Conservation (phyloP, 2,113 vertebrate genomes). For the Micromys minutus region DNA sequence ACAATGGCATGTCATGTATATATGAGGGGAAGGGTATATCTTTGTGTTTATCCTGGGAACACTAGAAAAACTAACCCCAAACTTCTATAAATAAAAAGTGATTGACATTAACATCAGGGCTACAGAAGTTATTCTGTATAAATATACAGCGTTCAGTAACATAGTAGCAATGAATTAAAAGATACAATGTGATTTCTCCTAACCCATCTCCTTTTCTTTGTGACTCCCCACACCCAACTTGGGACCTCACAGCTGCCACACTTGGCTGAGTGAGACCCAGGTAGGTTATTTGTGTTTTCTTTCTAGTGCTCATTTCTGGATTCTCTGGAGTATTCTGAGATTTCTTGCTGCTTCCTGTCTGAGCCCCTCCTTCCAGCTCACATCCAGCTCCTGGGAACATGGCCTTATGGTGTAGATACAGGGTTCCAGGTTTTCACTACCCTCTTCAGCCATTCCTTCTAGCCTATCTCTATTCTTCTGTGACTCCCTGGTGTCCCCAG, state of each 20-base stretch:
- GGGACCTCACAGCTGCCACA: neutral
- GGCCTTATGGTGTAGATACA: neutral
- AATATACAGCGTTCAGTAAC: neutral
- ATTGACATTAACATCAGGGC: neutral
- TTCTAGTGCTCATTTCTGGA: neutral
- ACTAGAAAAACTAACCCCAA: neutral
- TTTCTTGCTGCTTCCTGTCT: neutral
- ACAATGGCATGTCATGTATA: neutral
- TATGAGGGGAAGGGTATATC: neutral
- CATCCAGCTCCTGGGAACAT: neutral
- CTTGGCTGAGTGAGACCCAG: neutral
- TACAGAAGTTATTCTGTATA: slow-evolving; percentile 15
- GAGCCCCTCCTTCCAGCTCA: neutral
- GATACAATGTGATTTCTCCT: neutral
- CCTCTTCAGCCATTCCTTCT: neutral
- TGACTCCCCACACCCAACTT: neutral
- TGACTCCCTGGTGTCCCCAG: neutral
- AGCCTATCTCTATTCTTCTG: neutral
- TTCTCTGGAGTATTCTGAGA: neutral
- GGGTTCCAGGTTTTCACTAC: neutral
- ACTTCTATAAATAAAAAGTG: neutral
- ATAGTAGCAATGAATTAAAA: neutral
- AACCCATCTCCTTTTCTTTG: neutral
- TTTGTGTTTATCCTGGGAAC: neutral
- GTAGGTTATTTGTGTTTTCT: neutral